phyloP scores from a whole-genome alignment of 2,797 vertebrate genomes.

The Huso huso region DNA sequence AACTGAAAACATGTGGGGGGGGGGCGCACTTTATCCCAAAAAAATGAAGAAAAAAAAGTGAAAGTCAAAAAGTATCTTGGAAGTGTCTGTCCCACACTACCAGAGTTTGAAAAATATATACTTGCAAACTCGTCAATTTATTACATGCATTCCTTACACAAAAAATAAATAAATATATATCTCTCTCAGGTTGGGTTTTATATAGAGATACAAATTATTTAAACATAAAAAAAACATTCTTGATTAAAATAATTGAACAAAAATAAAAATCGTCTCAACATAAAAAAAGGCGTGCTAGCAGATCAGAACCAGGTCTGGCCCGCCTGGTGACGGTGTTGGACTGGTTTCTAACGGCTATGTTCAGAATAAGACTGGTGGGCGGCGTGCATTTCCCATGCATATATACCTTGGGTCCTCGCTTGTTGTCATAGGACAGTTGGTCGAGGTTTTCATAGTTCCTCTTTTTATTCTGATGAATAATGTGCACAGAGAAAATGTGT shows the following conservation, averaged over 20 bases:
- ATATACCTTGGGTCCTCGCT: constrained; percentile 99
- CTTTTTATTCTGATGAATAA: constrained; percentile 99
- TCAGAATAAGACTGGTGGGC: constrained; percentile 80
- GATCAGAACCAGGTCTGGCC: constrained; percentile 71
- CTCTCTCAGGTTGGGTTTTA: constrained; percentile 48
- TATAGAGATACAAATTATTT: constrained; percentile 55
- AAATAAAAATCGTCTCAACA: constrained; percentile 47
- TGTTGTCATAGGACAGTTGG: constrained; percentile 98
- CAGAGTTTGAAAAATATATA: constrained; percentile 65
- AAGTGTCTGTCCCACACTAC: constrained; percentile 70
- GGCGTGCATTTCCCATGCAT: constrained; percentile 99
- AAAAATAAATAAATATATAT: constrained; percentile 54
- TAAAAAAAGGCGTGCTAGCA: constrained; percentile 82
- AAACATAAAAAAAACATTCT: constrained; percentile 61
- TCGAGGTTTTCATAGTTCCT: constrained; percentile 99
- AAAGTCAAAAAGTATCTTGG: constrained; percentile 51
- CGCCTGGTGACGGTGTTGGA: constrained; percentile 72
- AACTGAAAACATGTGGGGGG: constrained; percentile 66
- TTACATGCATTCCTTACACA: constrained; percentile 91
- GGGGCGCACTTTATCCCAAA: constrained; percentile 4
- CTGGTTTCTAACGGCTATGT: constrained; percentile 78
- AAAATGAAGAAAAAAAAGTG: constrained; percentile 58
- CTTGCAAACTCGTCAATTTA: constrained; percentile 80
- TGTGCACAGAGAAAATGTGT: constrained; percentile 99
- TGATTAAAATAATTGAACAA: constrained; percentile 65